These are phyloP conservation scores for Leucopsar rothschildi DNA, from an alignment of 2,113 vertebrate species.

Conservation along the genomic window DNA sequence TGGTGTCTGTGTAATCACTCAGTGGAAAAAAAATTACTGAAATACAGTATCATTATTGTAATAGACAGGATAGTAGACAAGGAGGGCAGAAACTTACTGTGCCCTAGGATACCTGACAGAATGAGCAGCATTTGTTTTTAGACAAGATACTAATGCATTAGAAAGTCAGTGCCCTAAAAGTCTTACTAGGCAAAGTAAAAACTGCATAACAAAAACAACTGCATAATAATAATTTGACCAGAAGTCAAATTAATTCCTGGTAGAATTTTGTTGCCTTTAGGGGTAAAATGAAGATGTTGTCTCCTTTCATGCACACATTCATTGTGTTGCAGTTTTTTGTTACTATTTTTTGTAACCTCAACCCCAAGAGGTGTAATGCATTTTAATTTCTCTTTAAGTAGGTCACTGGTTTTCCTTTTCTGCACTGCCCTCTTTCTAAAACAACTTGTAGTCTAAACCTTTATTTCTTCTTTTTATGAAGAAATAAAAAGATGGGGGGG, in stretches of 20 bases:
- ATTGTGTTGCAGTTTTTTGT: neutral
- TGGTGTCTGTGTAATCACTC: neutral
- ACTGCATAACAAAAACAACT: neutral
- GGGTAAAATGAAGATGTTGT: neutral
- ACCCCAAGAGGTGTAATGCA: constrained; percentile 6
- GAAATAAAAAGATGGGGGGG: too few relatives aligned
- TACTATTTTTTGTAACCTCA: neutral
- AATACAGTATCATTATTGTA: neutral
- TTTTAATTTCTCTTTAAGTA: constrained; percentile 49
- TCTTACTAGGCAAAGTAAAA: neutral
- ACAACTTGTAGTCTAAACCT: neutral
- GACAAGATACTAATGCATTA: neutral
- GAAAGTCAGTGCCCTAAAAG: neutral
- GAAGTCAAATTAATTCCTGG: neutral
- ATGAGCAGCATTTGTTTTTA: neutral
- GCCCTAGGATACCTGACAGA: neutral
- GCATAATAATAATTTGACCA: neutral
- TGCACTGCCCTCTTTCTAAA: neutral
- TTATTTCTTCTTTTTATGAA: neutral
- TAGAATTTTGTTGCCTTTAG: neutral
- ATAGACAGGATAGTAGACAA: neutral
- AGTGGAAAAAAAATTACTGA: neutral
- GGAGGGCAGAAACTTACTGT: neutral
- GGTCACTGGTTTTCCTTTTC: constrained; percentile 16
- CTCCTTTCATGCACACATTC: neutral